phyloP scores from a whole-genome alignment of 2,888 invertebrate genomes.

The Leptinotarsa juncta region DNA sequence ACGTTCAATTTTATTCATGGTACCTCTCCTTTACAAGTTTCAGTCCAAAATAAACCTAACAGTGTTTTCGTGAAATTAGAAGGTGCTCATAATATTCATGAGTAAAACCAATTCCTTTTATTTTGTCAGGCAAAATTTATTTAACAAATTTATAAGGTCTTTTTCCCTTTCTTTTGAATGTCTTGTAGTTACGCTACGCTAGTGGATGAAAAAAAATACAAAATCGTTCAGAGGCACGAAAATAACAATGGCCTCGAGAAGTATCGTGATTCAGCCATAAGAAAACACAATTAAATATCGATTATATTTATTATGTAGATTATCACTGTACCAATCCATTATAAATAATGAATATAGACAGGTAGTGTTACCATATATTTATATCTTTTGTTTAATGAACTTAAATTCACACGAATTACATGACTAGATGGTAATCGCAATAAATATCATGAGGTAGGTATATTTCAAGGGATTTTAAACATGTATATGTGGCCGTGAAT shows the following conservation, averaged over 20 bases:
- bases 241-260: conserved; percentile 15
- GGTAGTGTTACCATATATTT: conserved; percentile 10
- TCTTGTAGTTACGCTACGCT: background rate
- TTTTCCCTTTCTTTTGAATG: background rate
- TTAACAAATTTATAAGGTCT: too few relatives aligned
- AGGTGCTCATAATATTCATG: too few relatives aligned
- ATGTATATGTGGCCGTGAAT: background rate
- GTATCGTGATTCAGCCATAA: conserved; percentile 19
- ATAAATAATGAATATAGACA: conserved; percentile 11
- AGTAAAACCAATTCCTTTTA: too few relatives aligned
- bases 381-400: conserved; percentile 12
- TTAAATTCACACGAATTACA: conserved; percentile 12
- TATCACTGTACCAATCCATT: conserved; percentile 13
- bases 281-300: conserved; percentile 25
- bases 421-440: conserved; percentile 9
- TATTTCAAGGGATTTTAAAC: background rate
- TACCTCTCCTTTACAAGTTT: too few relatives aligned
- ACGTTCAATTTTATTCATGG: too few relatives aligned
- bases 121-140: too few relatives aligned
- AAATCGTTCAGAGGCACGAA: background rate
- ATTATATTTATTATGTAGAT: conserved; percentile 14
- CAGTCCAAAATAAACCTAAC: too few relatives aligned
- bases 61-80: too few relatives aligned
- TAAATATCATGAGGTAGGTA: conserved; percentile 2
- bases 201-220: background rate